Evolutionary conservation across 2,113 vertebrate species (phyloP).

Genomic region (Xyrauchen texanus): DNA sequence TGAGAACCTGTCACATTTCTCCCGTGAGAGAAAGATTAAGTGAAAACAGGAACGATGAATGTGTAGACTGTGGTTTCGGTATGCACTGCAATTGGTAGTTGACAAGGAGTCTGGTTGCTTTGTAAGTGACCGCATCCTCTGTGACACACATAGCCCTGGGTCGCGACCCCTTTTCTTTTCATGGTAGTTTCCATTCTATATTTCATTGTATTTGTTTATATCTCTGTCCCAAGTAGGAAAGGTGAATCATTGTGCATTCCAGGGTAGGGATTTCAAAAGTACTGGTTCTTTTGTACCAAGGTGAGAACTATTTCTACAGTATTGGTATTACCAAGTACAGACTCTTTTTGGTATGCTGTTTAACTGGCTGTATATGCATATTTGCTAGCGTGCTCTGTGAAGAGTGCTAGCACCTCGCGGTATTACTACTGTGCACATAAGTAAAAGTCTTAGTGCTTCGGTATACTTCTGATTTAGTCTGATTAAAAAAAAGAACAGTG

Average conservation of each 20-base stretch:
- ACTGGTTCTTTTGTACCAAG: no score
- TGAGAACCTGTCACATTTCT: slow-evolving; percentile 24
- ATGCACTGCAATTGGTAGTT: background rate
- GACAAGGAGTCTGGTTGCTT: slow-evolving; percentile 10
- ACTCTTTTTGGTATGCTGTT: no score
- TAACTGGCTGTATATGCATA: no score
- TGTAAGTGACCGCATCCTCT: slow-evolving; percentile 13
- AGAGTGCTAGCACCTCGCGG: no score
- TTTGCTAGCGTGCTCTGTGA: no score
- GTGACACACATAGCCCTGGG: background rate
- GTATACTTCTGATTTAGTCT: no score
- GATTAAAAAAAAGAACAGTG: no score
- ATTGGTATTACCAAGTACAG: no score
- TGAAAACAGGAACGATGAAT: background rate
- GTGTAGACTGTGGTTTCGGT: background rate
- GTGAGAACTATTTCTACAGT: no score
- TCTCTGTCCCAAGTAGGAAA: background rate
- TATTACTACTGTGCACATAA: no score
- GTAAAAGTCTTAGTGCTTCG: no score
- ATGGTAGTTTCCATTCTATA: background rate
- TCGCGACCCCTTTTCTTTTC: slow-evolving; percentile 7
- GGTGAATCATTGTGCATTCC: background rate
- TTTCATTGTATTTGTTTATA: background rate
- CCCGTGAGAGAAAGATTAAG: slow-evolving; percentile 26
- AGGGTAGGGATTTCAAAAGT: no score